These are phyloP conservation scores for Tolmerus cingulatus DNA, from an alignment of 2,888 invertebrate genomes.

Conservation along the genomic window DNA sequence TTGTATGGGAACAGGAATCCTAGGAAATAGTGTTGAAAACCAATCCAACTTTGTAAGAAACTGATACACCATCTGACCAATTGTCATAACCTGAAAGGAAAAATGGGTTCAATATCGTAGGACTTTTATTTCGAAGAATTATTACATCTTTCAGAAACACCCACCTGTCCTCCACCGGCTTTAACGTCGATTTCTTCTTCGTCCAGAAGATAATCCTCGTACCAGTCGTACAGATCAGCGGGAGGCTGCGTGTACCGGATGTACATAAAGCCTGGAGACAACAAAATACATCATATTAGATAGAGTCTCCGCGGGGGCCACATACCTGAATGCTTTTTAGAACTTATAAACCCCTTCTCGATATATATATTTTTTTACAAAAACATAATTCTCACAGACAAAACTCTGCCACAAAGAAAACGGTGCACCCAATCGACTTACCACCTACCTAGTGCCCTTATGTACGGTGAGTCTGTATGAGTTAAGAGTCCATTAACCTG, in stretches of 20 bases:
- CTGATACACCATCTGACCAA: constrained; percentile 91
- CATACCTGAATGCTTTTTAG: constrained; percentile 45
- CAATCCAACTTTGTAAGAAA: constrained; percentile 96
- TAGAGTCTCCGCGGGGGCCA: neutral
- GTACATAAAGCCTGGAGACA: constrained; percentile 72
- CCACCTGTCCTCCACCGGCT: constrained; percentile 92
- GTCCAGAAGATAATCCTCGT: constrained; percentile 93
- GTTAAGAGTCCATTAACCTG: constrained; percentile 95
- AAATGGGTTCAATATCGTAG: neutral
- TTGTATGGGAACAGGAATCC: constrained; percentile 98
- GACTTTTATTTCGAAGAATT: neutral
- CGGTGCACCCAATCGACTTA: constrained; percentile 60
- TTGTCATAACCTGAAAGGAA: constrained; percentile 70
- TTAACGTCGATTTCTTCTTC: constrained; percentile 97
- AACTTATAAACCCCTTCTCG: constrained; percentile 11
- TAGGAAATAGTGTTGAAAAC: constrained; percentile 97
- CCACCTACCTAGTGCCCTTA: constrained; percentile 86
- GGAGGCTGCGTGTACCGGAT: constrained; percentile 96
- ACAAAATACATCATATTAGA: constrained; percentile 12
- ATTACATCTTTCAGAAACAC: constrained; percentile 50
- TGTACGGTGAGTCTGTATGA: constrained; percentile 96
- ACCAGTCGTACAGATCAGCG: constrained; percentile 95
- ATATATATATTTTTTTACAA: neutral
- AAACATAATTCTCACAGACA: neutral
- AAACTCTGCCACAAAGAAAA: constrained; percentile 34